Percentiles rank a stretch among this genome's conserved stretches.
Conservation (phyloP, 2,888 invertebrate genomes). For the Diachrysia chrysitis region DNA sequence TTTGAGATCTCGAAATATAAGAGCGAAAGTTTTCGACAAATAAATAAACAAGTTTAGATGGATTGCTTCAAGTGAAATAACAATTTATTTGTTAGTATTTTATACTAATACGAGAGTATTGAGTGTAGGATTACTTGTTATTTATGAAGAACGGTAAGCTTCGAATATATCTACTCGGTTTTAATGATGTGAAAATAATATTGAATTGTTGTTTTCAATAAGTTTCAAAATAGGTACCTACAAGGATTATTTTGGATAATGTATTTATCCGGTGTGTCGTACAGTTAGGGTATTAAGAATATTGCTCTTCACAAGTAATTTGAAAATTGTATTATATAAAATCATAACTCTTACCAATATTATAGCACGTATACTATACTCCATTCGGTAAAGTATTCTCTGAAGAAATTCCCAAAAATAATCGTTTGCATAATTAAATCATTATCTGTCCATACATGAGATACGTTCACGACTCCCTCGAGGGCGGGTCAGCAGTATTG, state of each 20-base stretch:
- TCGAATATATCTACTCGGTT: background rate
- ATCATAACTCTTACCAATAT: background rate
- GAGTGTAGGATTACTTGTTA: background rate
- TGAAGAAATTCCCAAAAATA: slow-evolving; percentile 22
- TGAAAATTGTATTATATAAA: too few relatives aligned
- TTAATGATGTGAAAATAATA: background rate
- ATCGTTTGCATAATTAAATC: slow-evolving; percentile 29
- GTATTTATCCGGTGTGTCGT: background rate
- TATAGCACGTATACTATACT: background rate
- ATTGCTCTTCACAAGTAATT: too few relatives aligned
- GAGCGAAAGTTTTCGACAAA: slow-evolving; percentile 20
- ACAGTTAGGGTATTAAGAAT: too few relatives aligned
- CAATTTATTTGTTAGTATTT: background rate
- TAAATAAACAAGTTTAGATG: slow-evolving; percentile 26
- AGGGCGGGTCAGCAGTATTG: slow-evolving; percentile 23
- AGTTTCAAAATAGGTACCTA: background rate
- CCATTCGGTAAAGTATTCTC: slow-evolving; percentile 8
- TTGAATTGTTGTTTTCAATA: background rate
- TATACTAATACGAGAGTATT: background rate
- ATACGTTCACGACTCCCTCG: slow-evolving; percentile 22
- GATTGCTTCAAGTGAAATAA: slow-evolving; percentile 20
- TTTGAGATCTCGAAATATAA: slow-evolving; percentile 20
- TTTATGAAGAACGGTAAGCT: background rate
- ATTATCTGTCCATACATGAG: slow-evolving; percentile 32
- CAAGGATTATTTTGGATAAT: background rate